A percentile compares a stretch with the other conserved stretches of the same genome.
Evolutionary conservation across 1,140 invertebrate species (phyloP).

Genomic region (Ericerus pela): DNA sequence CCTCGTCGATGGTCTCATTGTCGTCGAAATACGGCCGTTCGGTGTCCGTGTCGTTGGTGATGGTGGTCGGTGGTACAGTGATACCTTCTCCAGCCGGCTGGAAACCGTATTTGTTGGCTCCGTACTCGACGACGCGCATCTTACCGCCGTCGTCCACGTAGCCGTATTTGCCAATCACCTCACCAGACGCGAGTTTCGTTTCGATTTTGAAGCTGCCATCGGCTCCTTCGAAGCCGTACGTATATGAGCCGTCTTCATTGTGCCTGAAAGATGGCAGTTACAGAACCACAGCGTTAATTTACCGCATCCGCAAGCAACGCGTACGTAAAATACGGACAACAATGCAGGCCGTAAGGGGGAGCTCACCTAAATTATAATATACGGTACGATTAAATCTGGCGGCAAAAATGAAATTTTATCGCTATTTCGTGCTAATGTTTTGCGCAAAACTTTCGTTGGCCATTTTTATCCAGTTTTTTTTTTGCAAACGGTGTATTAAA

Average conservation of each 20-base stretch:
- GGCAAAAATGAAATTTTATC: too few species aligned
- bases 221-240: conserved; percentile 69
- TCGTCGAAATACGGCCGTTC: conserved; percentile 11
- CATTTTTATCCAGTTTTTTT: too few species aligned
- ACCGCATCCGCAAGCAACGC: too few species aligned
- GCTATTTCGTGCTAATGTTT: too few species aligned
- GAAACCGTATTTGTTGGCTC: conserved; percentile 72
- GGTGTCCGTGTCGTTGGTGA: conserved; percentile 54
- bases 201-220: conserved; percentile 76
- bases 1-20: not conserved
- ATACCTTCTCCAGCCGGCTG: conserved; percentile 72
- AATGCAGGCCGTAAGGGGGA: too few species aligned
- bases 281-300: too few species aligned
- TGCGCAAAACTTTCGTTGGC: too few species aligned
- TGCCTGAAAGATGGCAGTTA: too few species aligned
- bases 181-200: conserved; percentile 57
- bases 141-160: conserved; percentile 70
- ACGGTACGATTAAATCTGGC: too few species aligned
- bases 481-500: too few species aligned
- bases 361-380: too few species aligned
- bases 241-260: conserved; percentile 74
- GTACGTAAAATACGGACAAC: too few species aligned
- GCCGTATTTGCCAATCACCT: conserved; percentile 72
- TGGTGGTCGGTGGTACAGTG: conserved; percentile 60
- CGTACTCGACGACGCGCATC: conserved; percentile 70